Evolutionary conservation across 2,888 invertebrate species (phyloP).

Genomic region (Ectropis crepuscularia): DNA sequence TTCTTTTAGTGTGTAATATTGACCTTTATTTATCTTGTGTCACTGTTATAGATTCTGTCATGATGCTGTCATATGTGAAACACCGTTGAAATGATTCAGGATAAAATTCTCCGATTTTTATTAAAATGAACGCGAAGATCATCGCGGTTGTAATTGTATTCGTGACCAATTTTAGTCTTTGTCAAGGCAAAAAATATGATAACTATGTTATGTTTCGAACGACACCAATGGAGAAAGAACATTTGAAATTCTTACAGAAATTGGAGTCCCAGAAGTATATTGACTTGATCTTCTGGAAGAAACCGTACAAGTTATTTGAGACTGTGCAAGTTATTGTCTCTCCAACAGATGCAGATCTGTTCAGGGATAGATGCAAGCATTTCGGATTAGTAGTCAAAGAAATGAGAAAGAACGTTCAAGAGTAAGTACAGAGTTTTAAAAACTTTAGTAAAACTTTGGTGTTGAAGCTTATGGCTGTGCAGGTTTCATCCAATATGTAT

Average conservation of each 20-base stretch:
- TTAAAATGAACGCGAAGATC: conserved; percentile 54
- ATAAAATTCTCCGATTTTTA: conserved; percentile 24
- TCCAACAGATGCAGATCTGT: conserved; percentile 51
- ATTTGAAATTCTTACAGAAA: conserved; percentile 65
- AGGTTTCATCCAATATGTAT: too few species aligned
- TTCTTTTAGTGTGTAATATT: too few species aligned
- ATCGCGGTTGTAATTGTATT: conserved; percentile 52
- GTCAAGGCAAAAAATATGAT: conserved; percentile 54
- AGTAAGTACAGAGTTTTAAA: conserved; percentile 47
- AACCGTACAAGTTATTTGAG: conserved; percentile 57
- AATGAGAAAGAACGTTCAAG: conserved; percentile 55
- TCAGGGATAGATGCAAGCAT: conserved; percentile 60
- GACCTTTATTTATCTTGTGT: too few species aligned
- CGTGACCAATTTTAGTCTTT: conserved; percentile 48
- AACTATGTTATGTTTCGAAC: conserved; percentile 56
- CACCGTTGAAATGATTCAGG: neutral
- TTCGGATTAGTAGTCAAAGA: conserved; percentile 50
- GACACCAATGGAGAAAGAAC: conserved; percentile 51
- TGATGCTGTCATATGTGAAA: neutral
- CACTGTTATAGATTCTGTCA: too few species aligned
- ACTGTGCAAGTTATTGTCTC: conserved; percentile 63
- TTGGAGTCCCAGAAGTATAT: conserved; percentile 60
- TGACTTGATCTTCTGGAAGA: conserved; percentile 64
- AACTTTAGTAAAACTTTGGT: too few species aligned
- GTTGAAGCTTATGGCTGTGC: too few species aligned